Percentiles rank a stretch among this genome's conserved stretches.
Conservation (phyloP, 2,797 vertebrate species). For the Arctocebus calabarensis region DNA sequence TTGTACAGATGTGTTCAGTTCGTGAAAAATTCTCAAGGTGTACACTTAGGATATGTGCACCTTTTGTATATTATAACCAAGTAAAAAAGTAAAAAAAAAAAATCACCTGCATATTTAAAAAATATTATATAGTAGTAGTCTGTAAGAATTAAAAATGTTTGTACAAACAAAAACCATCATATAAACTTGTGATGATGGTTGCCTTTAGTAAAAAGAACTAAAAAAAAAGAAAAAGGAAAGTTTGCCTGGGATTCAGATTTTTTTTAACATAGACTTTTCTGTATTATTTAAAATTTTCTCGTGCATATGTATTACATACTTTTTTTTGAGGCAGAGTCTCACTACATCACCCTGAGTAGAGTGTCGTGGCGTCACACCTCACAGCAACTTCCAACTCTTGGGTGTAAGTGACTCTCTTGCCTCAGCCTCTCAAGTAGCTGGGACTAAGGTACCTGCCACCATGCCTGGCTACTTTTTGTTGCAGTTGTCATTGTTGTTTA, state of each 20-base stretch:
- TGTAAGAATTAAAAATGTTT: not conserved
- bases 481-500: too few species aligned
- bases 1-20: not conserved
- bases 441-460: too few species aligned
- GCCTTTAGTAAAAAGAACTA: not conserved
- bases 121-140: not conserved
- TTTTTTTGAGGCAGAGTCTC: not conserved
- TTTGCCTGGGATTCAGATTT: not conserved
- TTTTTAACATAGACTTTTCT: not conserved
- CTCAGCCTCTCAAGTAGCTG: too few species aligned
- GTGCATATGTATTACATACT: not conserved
- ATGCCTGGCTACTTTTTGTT: too few species aligned
- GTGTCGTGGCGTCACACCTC: too few species aligned
- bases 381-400: too few species aligned
- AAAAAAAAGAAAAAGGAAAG: not conserved
- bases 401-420: too few species aligned
- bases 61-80: not conserved
- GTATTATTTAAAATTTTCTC: constrained; percentile 1
- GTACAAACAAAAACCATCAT: not conserved
- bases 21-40: not conserved
- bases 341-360: too few species aligned
- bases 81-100: not conserved
- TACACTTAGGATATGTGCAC: not conserved
- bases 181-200: not conserved
- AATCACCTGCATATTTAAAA: not conserved